Conservation (phyloP, 2,113 vertebrate species). For the Eidolon helvum region DNA sequence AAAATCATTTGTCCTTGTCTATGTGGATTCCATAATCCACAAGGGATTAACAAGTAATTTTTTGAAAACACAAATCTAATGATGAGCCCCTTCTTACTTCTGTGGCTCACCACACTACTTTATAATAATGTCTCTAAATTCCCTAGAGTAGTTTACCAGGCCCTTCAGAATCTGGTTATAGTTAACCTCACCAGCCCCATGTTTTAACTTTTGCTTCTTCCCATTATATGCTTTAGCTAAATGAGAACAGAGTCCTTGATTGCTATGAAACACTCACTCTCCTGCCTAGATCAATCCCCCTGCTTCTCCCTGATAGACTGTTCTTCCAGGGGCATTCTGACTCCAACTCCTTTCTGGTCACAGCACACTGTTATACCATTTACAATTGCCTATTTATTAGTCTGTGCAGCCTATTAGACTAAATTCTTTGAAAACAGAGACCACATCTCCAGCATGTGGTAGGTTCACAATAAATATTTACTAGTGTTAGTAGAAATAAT, state of each 20-base stretch:
- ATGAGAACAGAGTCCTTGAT: background rate
- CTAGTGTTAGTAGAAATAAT: background rate
- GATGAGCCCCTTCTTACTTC: background rate
- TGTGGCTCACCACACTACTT: background rate
- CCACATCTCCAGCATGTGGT: background rate
- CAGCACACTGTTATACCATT: background rate
- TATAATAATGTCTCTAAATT: background rate
- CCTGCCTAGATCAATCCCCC: background rate
- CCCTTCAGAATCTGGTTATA: background rate
- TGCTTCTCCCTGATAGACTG: background rate
- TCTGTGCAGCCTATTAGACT: background rate
- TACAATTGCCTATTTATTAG: background rate
- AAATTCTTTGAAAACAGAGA: background rate
- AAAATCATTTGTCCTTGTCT: background rate
- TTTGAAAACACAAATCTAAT: background rate
- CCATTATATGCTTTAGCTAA: background rate
- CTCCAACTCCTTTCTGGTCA: background rate
- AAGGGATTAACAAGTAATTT: background rate
- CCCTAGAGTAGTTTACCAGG: background rate
- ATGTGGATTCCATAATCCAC: background rate
- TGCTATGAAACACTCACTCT: background rate
- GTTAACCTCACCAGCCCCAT: background rate
- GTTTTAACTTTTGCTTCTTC: background rate
- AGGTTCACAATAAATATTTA: slow-evolving; percentile 12
- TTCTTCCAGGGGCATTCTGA: background rate